Conservation (phyloP, 2,113 vertebrate species). For the Rhagologus leucostigma region DNA sequence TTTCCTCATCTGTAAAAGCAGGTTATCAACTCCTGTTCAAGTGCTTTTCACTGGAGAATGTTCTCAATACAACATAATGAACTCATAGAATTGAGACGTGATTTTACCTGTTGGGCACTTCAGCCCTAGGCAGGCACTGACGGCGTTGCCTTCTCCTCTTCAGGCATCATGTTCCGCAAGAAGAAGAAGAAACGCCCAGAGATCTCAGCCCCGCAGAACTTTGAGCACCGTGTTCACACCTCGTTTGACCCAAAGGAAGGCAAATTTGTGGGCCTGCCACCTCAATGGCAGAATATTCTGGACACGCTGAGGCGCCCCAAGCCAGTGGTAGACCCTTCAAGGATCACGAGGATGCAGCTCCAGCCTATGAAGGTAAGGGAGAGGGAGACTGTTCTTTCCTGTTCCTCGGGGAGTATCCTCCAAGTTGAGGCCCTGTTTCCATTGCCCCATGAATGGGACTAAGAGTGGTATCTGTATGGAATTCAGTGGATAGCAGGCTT, state of each 20-base stretch:
- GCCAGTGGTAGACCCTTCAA: slow-evolving; percentile 94
- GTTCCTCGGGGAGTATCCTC: background rate
- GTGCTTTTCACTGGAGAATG: background rate
- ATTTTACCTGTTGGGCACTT: background rate
- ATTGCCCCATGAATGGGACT: background rate
- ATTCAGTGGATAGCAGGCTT: background rate
- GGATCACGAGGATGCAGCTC: slow-evolving; percentile 91
- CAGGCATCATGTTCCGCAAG: slow-evolving; percentile 92
- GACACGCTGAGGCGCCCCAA: slow-evolving; percentile 91
- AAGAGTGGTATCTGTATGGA: background rate
- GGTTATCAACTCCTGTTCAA: background rate
- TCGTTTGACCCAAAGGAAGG: slow-evolving; percentile 93
- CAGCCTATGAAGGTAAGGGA: slow-evolving; percentile 92
- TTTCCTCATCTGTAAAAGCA: background rate
- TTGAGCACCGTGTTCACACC: slow-evolving; percentile 96
- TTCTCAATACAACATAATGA: background rate
- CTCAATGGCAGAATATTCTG: slow-evolving; percentile 96
- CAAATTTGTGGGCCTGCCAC: slow-evolving; percentile 92
- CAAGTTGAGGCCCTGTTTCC: background rate
- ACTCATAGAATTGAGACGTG: rapidly evolving
- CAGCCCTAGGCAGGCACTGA: background rate
- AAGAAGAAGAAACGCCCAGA: slow-evolving; percentile 99
- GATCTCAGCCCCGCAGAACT: slow-evolving; percentile 95
- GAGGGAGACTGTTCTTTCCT: background rate
- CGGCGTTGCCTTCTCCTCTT: background rate